A percentile compares a stretch with the other conserved stretches of the same genome.
phyloP scores from a whole-genome alignment of 2,888 invertebrate genomes.

The Galeruca laticollis region DNA sequence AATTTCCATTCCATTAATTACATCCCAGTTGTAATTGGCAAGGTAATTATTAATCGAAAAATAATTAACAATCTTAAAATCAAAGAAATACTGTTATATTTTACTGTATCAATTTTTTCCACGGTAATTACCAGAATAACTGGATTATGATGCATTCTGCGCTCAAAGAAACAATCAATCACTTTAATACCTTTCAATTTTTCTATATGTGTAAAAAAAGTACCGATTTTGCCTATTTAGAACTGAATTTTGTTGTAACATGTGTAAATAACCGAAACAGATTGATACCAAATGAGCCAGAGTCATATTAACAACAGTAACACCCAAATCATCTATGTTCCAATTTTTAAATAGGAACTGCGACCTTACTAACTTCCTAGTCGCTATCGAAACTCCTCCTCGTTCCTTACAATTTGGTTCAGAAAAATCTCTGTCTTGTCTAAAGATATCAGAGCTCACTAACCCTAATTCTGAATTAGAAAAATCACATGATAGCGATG shows the following conservation, averaged over 20 bases:
- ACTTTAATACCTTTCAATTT: not conserved
- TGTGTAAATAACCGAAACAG: not conserved
- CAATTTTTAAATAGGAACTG: no score
- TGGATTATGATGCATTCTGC: not conserved
- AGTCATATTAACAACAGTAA: no score
- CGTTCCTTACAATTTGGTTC: no score
- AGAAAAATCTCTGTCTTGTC: no score
- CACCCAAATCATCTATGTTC: no score
- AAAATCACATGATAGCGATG: no score
- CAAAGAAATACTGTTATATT: not conserved
- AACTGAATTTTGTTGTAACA: no score
- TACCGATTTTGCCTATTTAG: not conserved
- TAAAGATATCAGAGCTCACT: no score
- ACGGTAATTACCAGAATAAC: not conserved
- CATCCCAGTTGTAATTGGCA: not conserved
- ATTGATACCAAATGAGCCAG: not conserved
- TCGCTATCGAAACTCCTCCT: no score
- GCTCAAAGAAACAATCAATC: not conserved
- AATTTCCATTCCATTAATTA: not conserved
- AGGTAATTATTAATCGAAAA: no score
- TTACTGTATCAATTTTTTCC: not conserved
- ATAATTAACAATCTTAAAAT: not conserved
- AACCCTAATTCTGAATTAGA: no score
- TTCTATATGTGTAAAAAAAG: constrained; percentile 1
- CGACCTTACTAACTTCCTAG: no score